Evolutionary conservation across 1,140 invertebrate genomes (phyloP).

Genomic region (Monomorium pharaonis): DNA sequence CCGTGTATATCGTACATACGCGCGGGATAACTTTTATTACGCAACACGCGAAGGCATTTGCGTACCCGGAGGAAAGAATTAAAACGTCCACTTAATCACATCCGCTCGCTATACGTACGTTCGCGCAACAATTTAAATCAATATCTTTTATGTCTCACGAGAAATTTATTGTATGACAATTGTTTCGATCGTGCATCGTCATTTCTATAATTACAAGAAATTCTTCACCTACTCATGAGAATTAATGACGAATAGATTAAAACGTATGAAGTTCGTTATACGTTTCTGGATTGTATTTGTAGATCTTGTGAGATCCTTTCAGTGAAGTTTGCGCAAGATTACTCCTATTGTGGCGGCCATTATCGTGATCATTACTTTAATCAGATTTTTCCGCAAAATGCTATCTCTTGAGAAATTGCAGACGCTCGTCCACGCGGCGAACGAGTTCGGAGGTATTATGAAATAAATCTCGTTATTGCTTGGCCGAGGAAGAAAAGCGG

Average conservation of each 20-base stretch:
- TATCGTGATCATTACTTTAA: conserved; percentile 43
- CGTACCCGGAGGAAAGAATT: not conserved
- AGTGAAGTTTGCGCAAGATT: conserved; percentile 34
- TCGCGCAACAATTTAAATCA: conserved; percentile 72
- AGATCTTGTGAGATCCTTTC: conserved; percentile 10
- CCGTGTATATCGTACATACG: not conserved
- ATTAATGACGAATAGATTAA: conserved; percentile 39
- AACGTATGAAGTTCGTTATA: conserved; percentile 1
- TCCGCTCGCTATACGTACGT: not conserved
- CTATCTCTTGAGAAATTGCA: conserved; percentile 72
- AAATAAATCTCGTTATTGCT: conserved; percentile 83
- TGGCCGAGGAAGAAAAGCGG: conserved; percentile 78
- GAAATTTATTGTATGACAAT: conserved; percentile 78
- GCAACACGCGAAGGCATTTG: conserved; percentile 23
- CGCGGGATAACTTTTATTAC: conserved; percentile 29
- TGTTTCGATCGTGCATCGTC: conserved; percentile 52
- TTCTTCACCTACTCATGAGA: conserved; percentile 33
- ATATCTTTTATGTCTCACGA: conserved; percentile 78
- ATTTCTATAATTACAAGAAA: conserved; percentile 31
- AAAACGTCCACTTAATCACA: conserved; percentile 25
- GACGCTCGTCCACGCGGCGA: conserved; percentile 70
- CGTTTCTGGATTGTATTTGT: conserved; percentile 33
- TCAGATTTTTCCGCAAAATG: conserved; percentile 58
- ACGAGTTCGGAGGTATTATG: conserved; percentile 77
- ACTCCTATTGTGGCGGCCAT: conserved; percentile 48